Conservation (phyloP, 2,113 vertebrate genomes). For the Lethenteron reissneri region DNA sequence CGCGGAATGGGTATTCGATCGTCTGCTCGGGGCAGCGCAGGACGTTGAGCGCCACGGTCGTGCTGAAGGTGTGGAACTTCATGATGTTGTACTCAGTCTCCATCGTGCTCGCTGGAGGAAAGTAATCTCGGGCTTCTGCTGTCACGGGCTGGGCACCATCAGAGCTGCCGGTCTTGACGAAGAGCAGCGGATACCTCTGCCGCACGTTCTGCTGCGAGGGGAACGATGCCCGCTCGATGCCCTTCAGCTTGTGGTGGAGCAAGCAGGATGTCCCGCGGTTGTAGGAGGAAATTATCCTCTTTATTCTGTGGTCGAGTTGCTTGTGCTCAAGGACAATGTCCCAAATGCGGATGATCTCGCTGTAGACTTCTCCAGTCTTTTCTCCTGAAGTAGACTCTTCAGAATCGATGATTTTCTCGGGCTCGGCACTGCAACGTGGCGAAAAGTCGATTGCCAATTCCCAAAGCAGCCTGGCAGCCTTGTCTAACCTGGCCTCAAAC, state of each 20-base stretch:
- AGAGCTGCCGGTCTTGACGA: constrained; percentile 12
- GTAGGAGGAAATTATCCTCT: constrained; percentile 27
- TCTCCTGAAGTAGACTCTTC: constrained; percentile 13
- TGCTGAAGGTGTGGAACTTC: constrained; percentile 52
- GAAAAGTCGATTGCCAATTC: constrained; percentile 43
- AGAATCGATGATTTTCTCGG: constrained; percentile 25
- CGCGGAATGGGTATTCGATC: constrained; percentile 40
- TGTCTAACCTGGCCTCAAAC: constrained; percentile 36
- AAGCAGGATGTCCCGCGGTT: constrained; percentile 32
- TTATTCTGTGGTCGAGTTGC: constrained; percentile 25
- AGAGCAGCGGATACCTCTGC: constrained; percentile 28
- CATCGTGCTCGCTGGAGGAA: constrained; percentile 31
- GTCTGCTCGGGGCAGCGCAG: constrained; percentile 23
- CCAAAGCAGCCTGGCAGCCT: constrained; percentile 39
- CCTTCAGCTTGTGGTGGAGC: constrained; percentile 36
- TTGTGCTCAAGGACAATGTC: constrained; percentile 35
- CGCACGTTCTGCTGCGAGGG: constrained; percentile 15
- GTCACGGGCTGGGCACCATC: neutral
- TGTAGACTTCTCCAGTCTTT: constrained; percentile 30
- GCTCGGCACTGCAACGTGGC: constrained; percentile 36
- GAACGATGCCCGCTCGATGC: constrained; percentile 18
- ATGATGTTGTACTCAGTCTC: constrained; percentile 39
- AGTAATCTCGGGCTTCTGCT: constrained; percentile 25
- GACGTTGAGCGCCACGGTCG: constrained; percentile 38
- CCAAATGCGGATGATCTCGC: constrained; percentile 45